Evolutionary conservation across 30 jellyfish, hydroid and myxozoan genomes (phyloP), one percentile per base, ranked within the genome.

Genomic region (Pelagia noctiluca): DNA sequence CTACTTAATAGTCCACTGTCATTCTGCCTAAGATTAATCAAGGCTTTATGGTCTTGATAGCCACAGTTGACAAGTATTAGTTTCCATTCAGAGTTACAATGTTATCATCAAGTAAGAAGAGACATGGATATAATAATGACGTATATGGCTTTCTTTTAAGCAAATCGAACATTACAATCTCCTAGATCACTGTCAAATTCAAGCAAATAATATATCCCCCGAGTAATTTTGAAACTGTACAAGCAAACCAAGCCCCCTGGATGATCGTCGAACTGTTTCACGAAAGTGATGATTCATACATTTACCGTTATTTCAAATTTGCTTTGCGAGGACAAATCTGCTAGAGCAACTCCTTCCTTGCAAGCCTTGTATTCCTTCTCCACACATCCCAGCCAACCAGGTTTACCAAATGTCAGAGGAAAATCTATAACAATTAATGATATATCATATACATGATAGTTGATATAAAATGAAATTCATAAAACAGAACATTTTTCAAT

Each of bases 311-410:
- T 65, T 60, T 92, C 83, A 46, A 92, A 61, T 46, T 77, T 87
- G 87, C 96, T 92, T 72, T 86, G 90, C 85, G 84, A 92, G 18
- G 97, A 68, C 87, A 87, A 25, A 75, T 92, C 98, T 10, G 84
- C 93, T 48, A 87, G 21, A n/a, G 93, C 98, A 50, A 85, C 88
- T 29, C 35, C 63, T 24, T 47, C 67, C 35, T 47, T 54, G 63
- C 97, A 87, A 3, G 89, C 87, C 48, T 65, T 81, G 73, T 36
- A 61, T 63, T 92, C 98, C 13, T 66, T 63, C 60, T 81, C 77
- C 18, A 92, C 96, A 23, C 54, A 35, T 19, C 29, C 73, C 31
- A 87, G 78, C 98, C 98, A 92, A 47, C 36, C 48, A 1, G 98
- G 98, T 53, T 61, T 80, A 2, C 97, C 98, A 76, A 92, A 92